Conservation (phyloP, 2,113 vertebrate species). For the Mystacornis crossleyi region DNA sequence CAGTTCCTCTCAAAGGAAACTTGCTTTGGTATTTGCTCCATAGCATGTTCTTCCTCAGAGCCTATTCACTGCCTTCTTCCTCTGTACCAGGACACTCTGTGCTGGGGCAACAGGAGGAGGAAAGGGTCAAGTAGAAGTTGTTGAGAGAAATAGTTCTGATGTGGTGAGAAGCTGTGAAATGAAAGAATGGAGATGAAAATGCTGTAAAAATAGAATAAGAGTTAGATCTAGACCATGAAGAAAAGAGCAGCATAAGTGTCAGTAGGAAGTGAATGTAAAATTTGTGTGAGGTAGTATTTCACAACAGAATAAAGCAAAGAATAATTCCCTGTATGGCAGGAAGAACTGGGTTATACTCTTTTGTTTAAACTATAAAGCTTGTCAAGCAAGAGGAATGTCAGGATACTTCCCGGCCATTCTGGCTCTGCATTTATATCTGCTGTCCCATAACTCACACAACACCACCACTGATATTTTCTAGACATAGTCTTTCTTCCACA, state of each 20-base stretch:
- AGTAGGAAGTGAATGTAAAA: background rate
- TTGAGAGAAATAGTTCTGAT: background rate
- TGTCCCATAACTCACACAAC: background rate
- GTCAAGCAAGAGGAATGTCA: background rate
- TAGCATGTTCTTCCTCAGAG: background rate
- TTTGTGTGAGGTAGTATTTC: background rate
- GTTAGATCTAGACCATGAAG: background rate
- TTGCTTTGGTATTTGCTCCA: background rate
- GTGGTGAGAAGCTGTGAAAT: background rate
- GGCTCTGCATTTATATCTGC: background rate
- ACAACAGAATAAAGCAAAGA: background rate
- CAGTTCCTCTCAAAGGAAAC: background rate
- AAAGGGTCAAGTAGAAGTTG: background rate
- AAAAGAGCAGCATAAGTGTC: background rate
- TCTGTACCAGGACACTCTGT: background rate
- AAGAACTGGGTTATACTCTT: background rate
- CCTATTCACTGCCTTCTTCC: rapidly evolving
- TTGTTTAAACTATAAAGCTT: background rate
- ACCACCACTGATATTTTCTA: background rate
- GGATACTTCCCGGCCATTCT: background rate
- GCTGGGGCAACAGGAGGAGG: background rate
- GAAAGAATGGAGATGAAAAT: background rate
- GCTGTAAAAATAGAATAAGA: background rate
- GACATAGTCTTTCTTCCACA: background rate
- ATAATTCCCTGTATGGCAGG: background rate